Base-by-base conservation (phyloP, 1,140 invertebrate genomes). In the Stenopsyche tienmushanensis region DNA sequence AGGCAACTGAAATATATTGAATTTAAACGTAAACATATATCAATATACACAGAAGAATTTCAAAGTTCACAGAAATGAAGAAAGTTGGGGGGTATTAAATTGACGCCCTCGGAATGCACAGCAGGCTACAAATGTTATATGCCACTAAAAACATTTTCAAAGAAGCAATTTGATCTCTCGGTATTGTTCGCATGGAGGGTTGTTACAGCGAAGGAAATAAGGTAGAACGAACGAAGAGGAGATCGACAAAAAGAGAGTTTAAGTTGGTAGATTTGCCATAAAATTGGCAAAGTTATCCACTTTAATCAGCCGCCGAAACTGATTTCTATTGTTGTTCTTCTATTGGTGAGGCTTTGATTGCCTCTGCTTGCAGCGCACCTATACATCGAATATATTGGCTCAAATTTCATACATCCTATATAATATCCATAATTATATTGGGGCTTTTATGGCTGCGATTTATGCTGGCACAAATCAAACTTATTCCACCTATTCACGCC, bases 221-320 rank as follows among this genome's bases (percentile, higher is more conserved):
- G 18, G 29, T 15, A 18, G 44, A 15, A 7, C 20, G 9, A 39
- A 23, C 2, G 20, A 29, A 47, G 57, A 47, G 34, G 15, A 42
- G 53, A 20, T 23, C 20, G 47, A 39, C 26, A 57, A 57, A 57
- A 47, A 47, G 42, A 17, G 57, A 60, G 13, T 60, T 47, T 44
- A 44, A 60, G 57, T 60, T 60, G 41, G 39, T 21, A 44, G 57
- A 60, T 60, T 60, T 47, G 57, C 57, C 24, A 44, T 60, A 60
- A 60, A 60, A 60, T 60, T 60, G 57, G 57, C 42, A 60, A 60
- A 60, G 57, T 60, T 60, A 60, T 60, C 57, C 57, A 60, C 57
- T 60, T 60, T 60, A 60, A 60, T 60, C 57, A 60, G 55, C 55
- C 55, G 55, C 29, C 55, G 55, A 58, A 44, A 34, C 41, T 44